Percentiles rank a stretch among this genome's conserved stretches.
Evolutionary conservation across 2,888 invertebrate species (phyloP).

Genomic region (Rhagonycha fulva): DNA sequence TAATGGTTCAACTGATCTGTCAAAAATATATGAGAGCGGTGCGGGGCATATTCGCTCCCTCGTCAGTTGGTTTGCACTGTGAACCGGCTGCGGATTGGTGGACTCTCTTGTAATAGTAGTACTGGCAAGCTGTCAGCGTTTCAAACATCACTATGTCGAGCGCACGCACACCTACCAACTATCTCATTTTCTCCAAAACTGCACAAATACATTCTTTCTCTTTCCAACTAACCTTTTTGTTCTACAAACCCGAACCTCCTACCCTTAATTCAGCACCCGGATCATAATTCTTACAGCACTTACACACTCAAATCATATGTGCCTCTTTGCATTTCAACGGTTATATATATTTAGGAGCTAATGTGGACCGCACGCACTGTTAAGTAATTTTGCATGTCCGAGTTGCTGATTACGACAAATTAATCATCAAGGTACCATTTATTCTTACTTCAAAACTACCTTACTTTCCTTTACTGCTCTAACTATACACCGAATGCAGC

Average conservation of each 20-base stretch:
- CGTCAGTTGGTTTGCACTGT: slow-evolving; percentile 54
- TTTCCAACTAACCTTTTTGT: slow-evolving; percentile 44
- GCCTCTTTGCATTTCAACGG: slow-evolving; percentile 31
- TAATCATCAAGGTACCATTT: slow-evolving; percentile 37
- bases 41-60: slow-evolving; percentile 43
- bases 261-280: slow-evolving; percentile 52
- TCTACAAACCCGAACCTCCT: slow-evolving; percentile 53
- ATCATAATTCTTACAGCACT: slow-evolving; percentile 53
- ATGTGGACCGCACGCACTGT: slow-evolving; percentile 42
- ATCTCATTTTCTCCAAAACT: slow-evolving; percentile 38
- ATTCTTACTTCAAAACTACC: slow-evolving; percentile 17
- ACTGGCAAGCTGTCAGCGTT: slow-evolving; percentile 58
- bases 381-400: slow-evolving; percentile 49
- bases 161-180: slow-evolving; percentile 52
- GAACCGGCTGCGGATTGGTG: slow-evolving; percentile 53
- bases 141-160: slow-evolving; percentile 57
- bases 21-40: slow-evolving; percentile 42
- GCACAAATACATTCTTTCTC: slow-evolving; percentile 27
- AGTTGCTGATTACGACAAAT: slow-evolving; percentile 49
- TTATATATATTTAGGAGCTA: slow-evolving; percentile 35
- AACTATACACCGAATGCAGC: not conserved
- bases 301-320: slow-evolving; percentile 37
- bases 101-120: slow-evolving; percentile 55
- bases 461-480: slow-evolving; percentile 11
- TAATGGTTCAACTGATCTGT: slow-evolving; percentile 46